Base-by-base conservation (phyloP, 92 coral and sea anemone species). In the Bergia puertoricense region DNA sequence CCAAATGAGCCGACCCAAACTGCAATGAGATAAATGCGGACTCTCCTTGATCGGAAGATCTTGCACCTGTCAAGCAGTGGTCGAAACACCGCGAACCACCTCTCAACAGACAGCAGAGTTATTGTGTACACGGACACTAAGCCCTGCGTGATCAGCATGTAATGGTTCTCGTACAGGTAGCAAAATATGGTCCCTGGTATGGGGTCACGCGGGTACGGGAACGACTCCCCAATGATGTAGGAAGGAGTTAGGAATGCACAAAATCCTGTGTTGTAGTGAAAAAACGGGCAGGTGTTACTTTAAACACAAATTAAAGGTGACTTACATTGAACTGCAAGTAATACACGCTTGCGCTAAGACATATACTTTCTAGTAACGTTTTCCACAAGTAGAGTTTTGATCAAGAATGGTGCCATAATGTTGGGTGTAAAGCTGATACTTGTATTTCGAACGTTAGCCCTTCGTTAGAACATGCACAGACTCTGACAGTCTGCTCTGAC, bases 41-140 rank as follows among this genome's bases (percentile, higher is more conserved):
- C 94, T 50, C 84, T 82, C 43, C 89, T 83, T 10, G 88, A 71
- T 30, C 94, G 89, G 77, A 95, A 95, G 22, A 43, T 76, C 66
- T 92, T 88, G 77, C 43, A 37, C 71, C 89, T 90, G 86, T 95
- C 91, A 15, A 68, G 78, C 16, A 95, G 65, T 18, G 95, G 94
- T 37, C 92, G 88, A 16, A 91, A 90, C 5, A 95, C 94, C n/a
- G 98, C 98, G 44, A 86, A 93, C 98, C 98, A 95, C n/a, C 98
- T 91, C 57, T 95, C 98, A 6, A 93, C 88, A 36, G 96, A 93
- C 45, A 95, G 85, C 23, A 94, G 89, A 42, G 93, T 91, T 7
- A 90, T 89, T 0, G 96, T 93, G 91, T 95, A 95, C 82, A 95
- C 81, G 8, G 98, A 95, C 16, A 94, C 96, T 1, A 93, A 93